These are phyloP conservation scores for Beaufortia kweichowensis DNA, from an alignment of 2,113 vertebrate genomes.

Conservation along the genomic window DNA sequence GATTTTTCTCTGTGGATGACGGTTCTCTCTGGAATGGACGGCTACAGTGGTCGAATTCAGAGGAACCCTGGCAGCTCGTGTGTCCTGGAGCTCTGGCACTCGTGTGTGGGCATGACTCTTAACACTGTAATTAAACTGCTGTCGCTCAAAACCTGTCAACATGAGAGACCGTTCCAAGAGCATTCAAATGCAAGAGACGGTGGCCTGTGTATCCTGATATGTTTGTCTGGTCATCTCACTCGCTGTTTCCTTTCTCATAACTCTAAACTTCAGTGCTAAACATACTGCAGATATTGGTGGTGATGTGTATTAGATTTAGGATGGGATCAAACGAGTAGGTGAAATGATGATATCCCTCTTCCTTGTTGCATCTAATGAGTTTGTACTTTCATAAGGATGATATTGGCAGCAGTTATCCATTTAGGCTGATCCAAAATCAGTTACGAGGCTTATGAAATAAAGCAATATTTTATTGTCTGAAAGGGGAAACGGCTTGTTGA, in stretches of 20 bases:
- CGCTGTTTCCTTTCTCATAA: slow-evolving; percentile 7
- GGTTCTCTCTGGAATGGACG: slow-evolving; percentile 17
- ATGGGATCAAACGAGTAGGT: slow-evolving; percentile 1
- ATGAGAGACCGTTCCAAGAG: background rate
- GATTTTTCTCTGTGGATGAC: slow-evolving; percentile 26
- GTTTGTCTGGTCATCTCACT: slow-evolving; percentile 19
- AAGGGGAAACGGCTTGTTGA: slow-evolving; percentile 12
- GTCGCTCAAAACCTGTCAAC: slow-evolving; percentile 48
- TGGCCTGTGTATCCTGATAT: slow-evolving; percentile 8
- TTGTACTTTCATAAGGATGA: background rate
- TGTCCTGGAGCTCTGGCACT: slow-evolving; percentile 46
- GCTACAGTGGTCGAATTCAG: slow-evolving; percentile 30
- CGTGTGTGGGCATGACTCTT: slow-evolving; percentile 39
- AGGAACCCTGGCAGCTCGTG: background rate
- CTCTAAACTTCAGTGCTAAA: slow-evolving; percentile 13
- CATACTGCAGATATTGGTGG: slow-evolving; percentile 25
- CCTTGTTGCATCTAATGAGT: slow-evolving; percentile 24
- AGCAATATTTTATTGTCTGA: slow-evolving; percentile 19
- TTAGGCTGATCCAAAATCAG: background rate
- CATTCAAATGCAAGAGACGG: slow-evolving; percentile 27
- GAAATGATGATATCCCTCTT: slow-evolving; percentile 8
- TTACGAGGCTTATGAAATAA: slow-evolving; percentile 16
- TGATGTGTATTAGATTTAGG: slow-evolving; percentile 37
- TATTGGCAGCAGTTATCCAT: slow-evolving; percentile 30
- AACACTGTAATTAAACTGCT: slow-evolving; percentile 52